Percentiles rank a stretch among this genome's conserved stretches.
These are phyloP conservation scores for Eulemur macaco DNA, from an alignment of 2,113 vertebrate genomes.

Conservation along the genomic window DNA sequence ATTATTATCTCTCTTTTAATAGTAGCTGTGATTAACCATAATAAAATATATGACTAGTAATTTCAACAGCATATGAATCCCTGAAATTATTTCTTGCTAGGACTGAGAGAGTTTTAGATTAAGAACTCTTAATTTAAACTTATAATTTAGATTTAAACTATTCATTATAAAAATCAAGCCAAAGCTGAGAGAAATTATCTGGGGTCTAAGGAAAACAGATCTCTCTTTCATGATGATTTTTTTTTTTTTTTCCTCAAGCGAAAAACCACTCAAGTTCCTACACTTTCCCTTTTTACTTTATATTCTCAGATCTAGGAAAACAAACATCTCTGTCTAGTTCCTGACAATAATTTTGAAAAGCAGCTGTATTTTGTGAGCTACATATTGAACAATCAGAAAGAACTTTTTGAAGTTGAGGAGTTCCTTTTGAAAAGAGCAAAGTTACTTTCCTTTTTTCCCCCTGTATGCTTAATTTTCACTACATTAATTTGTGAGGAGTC, in stretches of 20 bases:
- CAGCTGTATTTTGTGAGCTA: slow-evolving; percentile 56
- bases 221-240: slow-evolving; percentile 60
- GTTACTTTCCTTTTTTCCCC: neutral
- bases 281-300: neutral
- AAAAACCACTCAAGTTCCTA: slow-evolving; percentile 38
- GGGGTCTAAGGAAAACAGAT: slow-evolving; percentile 61
- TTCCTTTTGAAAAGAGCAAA: neutral
- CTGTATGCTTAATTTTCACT: neutral
- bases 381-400: neutral
- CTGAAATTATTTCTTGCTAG: slow-evolving; percentile 69
- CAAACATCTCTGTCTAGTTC: neutral
- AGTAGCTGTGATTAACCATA: slow-evolving; percentile 69
- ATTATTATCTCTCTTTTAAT: slow-evolving; percentile 61
- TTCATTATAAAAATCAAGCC: slow-evolving; percentile 75
- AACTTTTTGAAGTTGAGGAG: slow-evolving; percentile 30
- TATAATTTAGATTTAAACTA: slow-evolving; percentile 71
- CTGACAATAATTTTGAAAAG: slow-evolving; percentile 48
- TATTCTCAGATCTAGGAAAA: slow-evolving; percentile 40
- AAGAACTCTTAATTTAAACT: slow-evolving; percentile 67
- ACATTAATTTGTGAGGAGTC: neutral
- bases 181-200: slow-evolving; percentile 62
- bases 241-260: neutral
- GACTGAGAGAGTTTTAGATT: slow-evolving; percentile 61
- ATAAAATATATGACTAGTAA: slow-evolving; percentile 70
- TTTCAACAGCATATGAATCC: slow-evolving; percentile 65